Evolutionary conservation across 2,113 vertebrate genomes (phyloP), one percentile per base, ranked within the genome.

Genomic region (Cavia porcellus): DNA sequence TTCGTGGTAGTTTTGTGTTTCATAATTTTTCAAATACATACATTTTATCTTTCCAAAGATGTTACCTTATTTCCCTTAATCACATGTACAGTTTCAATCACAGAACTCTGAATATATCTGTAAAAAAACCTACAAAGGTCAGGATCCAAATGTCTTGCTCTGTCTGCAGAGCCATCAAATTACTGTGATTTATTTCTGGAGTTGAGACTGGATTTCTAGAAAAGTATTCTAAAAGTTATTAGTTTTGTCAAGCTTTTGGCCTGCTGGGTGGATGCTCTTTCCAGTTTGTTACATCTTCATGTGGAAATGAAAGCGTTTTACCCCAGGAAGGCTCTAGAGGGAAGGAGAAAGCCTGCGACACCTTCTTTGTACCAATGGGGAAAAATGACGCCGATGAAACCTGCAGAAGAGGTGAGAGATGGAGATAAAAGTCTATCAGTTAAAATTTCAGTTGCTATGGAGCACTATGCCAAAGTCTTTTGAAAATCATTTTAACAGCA

Each of bases 111-210:
- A n/a, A 85, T 52, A 45, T 70, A 35, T 88, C 59, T 68, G 52
- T 74, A 74, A 92, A 93, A 89, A 57, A 81, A 88, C 62, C 70
- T 72, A 92, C 52, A 85, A 19, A 82, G 5, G 9, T 32, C 30
- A 45, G 90, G 24, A 83, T 72, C 11, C 38, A 72, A 52, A 59
- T 38, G 7, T 59, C 13, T 81, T n/a, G 0, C 12, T 85, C 45
- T 32, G 57, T 15, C 25, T 81, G 22, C 4, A 42, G 50, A 61
- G 13, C 35, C 30, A 7, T 70, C 5, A 52, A 12, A 3, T 79
- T 92, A 28, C 15, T 85, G 70, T 81, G 92, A 75, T 52, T 80
- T 30, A 11, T 81, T 95, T 91, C 59, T 86, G 89, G 80, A 96
- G 47, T 5, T n/a, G 38, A 93, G 77, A 93, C 47, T 90, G 81